Conservation (phyloP, 1,140 invertebrate genomes). For the Zaprionus capensis region DNA sequence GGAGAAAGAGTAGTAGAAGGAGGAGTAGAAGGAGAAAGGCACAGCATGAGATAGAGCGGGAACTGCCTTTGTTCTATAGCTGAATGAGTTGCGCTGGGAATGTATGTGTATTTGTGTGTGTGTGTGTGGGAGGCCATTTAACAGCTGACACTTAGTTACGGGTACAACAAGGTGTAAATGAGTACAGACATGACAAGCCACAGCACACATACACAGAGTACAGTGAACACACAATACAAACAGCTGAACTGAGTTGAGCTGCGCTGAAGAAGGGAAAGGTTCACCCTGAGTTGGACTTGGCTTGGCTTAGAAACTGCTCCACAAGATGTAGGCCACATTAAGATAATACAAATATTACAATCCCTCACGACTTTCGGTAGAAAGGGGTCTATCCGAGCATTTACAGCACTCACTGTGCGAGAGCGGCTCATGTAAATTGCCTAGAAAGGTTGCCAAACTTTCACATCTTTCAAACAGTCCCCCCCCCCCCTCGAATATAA, state of each 20-base stretch:
- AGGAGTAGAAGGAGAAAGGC: too few relatives aligned
- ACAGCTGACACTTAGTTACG: slow-evolving; percentile 29
- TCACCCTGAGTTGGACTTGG: not conserved
- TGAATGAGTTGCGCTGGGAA: slow-evolving; percentile 21
- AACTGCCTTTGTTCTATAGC: slow-evolving; percentile 56
- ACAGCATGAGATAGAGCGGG: not conserved
- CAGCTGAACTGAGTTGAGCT: too few relatives aligned
- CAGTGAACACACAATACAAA: not conserved
- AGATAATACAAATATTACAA: slow-evolving; percentile 10
- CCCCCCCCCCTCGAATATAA: slow-evolving; percentile 4
- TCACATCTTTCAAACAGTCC: slow-evolving; percentile 26
- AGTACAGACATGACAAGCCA: slow-evolving; percentile 2
- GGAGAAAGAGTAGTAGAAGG: too few relatives aligned
- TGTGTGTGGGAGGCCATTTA: slow-evolving; percentile 12
- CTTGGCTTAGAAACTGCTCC: not conserved
- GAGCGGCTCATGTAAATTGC: slow-evolving; percentile 33
- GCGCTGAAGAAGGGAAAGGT: not conserved
- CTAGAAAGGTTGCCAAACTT: slow-evolving; percentile 48
- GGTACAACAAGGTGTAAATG: slow-evolving; percentile 27
- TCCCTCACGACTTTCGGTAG: slow-evolving; percentile 12
- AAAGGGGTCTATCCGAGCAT: not conserved
- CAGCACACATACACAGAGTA: not conserved
- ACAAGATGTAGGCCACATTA: slow-evolving; percentile 1
- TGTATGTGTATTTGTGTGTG: not conserved
- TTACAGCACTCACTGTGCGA: slow-evolving; percentile 13